A percentile compares a stretch with the other conserved stretches of the same genome.
Evolutionary conservation across 2,797 vertebrate species (phyloP).

Genomic region (Rhinella marina): DNA sequence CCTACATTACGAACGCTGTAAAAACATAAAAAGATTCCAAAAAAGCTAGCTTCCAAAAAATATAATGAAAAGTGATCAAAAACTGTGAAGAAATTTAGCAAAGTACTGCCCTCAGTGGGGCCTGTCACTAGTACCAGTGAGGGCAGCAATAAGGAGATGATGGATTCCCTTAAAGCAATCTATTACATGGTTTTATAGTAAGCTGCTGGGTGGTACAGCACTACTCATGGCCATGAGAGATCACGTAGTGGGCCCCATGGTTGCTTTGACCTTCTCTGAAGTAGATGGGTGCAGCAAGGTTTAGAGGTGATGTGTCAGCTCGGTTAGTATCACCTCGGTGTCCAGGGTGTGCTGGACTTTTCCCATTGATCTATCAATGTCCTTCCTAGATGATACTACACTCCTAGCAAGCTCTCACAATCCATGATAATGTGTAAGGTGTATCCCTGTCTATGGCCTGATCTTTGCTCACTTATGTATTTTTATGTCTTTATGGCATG

Average conservation of each 20-base stretch:
- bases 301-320: neutral
- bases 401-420: neutral
- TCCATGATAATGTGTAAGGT: neutral
- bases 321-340: neutral
- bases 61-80: no score
- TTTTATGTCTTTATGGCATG: constrained; percentile 59
- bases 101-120: no score
- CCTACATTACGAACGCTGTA: no score
- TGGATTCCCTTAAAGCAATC: no score
- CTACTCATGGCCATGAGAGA: neutral
- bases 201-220: no score
- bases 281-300: neutral
- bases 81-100: no score
- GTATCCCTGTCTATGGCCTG: neutral
- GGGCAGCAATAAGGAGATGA: no score
- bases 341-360: neutral
- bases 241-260: neutral
- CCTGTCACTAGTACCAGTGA: no score
- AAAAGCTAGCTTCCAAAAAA: no score
- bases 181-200: neutral
- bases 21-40: no score
- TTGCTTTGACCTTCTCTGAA: neutral
- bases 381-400: neutral
- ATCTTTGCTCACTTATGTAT: constrained; percentile 50
- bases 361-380: constrained; percentile 17